Conservation (phyloP, 2,888 invertebrate genomes). For the Dorcus parallelipipedus region DNA sequence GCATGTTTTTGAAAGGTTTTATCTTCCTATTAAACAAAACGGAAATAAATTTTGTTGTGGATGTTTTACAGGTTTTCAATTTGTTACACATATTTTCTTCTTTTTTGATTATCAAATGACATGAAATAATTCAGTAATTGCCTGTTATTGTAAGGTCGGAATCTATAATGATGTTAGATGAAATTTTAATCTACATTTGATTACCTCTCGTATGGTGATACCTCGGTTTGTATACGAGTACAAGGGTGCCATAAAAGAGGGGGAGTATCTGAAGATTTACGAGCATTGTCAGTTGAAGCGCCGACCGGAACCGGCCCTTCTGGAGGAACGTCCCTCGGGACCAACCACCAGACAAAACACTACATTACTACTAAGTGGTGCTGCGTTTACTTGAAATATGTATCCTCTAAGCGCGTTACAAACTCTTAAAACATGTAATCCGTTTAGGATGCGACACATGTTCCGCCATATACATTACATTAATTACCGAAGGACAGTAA, state of each 20-base stretch:
- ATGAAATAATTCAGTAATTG: no score
- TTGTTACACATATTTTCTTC: no score
- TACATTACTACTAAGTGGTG: constrained; percentile 43
- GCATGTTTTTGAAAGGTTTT: no score
- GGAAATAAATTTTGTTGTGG: no score
- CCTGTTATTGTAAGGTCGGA: no score
- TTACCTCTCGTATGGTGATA: constrained; percentile 20
- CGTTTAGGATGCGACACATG: constrained; percentile 7
- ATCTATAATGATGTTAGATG: background rate
- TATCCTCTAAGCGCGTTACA: constrained; percentile 15
- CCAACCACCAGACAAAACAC: constrained; percentile 44
- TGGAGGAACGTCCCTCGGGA: constrained; percentile 35
- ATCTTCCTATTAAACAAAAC: no score
- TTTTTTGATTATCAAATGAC: no score
- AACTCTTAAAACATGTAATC: constrained; percentile 7
- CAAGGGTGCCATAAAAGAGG: constrained; percentile 19
- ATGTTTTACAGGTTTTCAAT: no score
- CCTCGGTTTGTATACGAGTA: constrained; percentile 15
- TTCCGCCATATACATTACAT: constrained; percentile 3
- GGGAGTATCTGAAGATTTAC: constrained; percentile 37
- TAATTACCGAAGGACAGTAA: constrained; percentile 7
- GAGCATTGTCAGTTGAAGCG: constrained; percentile 39
- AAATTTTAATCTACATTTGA: constrained; percentile 29
- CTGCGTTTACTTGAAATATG: constrained; percentile 17
- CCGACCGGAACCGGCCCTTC: constrained; percentile 41